A percentile compares a stretch with the other conserved stretches of the same genome.
These are phyloP conservation scores for Machimus atricapillus DNA, from an alignment of 2,888 invertebrate species.

Conservation along the genomic window DNA sequence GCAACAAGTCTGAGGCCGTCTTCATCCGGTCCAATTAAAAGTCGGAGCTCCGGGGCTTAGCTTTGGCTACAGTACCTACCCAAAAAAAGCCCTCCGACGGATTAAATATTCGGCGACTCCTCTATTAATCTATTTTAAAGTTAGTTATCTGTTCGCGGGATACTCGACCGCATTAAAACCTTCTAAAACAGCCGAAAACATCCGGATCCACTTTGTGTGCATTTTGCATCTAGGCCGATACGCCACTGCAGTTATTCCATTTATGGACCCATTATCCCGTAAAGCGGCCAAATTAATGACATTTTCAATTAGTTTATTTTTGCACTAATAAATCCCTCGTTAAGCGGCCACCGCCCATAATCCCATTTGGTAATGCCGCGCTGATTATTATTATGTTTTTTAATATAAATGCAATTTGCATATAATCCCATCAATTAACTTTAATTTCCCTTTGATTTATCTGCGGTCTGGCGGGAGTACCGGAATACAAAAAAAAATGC, in stretches of 20 bases:
- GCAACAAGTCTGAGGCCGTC: background rate
- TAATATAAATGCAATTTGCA: conserved; percentile 8
- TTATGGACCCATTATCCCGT: background rate
- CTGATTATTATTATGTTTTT: background rate
- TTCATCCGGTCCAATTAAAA: background rate
- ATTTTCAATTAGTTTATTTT: background rate
- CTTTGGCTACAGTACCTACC: background rate
- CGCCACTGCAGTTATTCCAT: background rate
- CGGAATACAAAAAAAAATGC: background rate
- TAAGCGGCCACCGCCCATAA: background rate
- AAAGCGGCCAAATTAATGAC: background rate
- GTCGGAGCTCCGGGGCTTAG: background rate
- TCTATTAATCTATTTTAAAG: background rate
- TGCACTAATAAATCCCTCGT: background rate
- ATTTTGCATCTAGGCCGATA: background rate
- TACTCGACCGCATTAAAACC: background rate
- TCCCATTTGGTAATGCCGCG: background rate
- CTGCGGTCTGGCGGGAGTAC: background rate
- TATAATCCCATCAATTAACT: conserved; percentile 11
- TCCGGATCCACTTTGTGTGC: background rate
- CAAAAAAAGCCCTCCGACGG: background rate
- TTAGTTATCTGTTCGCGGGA: background rate
- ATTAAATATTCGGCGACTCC: background rate
- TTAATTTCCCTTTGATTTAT: conserved; percentile 14
- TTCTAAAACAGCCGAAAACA: background rate